A percentile compares a stretch with the other conserved stretches of the same genome.
Conservation (phyloP, 2,113 vertebrate genomes). For the Ceratotherium simum region DNA sequence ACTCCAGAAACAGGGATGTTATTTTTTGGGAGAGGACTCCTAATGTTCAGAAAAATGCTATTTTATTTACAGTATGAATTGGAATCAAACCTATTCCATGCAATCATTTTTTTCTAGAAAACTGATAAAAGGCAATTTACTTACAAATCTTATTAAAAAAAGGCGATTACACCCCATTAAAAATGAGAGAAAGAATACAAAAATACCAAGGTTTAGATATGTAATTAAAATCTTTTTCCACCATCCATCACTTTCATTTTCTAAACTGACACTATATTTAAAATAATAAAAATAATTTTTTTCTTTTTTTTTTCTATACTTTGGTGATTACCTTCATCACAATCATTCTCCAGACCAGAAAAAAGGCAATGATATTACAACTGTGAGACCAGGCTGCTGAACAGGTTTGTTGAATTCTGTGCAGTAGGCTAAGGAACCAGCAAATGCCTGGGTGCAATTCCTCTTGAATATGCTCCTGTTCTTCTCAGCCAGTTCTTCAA, state of each 20-base stretch:
- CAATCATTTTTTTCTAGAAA: conserved; percentile 55
- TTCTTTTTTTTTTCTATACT: background rate
- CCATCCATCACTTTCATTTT: conserved; percentile 46
- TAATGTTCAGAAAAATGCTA: background rate
- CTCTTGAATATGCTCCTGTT: background rate
- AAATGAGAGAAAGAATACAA: background rate
- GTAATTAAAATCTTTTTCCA: background rate
- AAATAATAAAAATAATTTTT: background rate
- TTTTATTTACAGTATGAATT: conserved; percentile 42
- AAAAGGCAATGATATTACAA: background rate
- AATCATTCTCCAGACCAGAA: background rate
- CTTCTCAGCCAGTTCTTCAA: background rate
- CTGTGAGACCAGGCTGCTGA: background rate
- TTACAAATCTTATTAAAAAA: conserved; percentile 30
- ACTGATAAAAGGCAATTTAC: background rate
- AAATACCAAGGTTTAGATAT: background rate
- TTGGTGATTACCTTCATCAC: background rate
- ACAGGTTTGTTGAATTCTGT: background rate
- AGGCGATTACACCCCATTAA: background rate
- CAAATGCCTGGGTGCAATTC: background rate
- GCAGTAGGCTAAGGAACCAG: background rate
- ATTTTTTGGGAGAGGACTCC: background rate
- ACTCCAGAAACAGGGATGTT: background rate
- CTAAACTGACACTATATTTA: background rate
- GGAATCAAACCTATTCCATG: background rate